A percentile compares a stretch with the other conserved stretches of the same genome.
phyloP scores from a whole-genome alignment of 64 coral and sea anemone species.

The Stichodactyla helianthus region DNA sequence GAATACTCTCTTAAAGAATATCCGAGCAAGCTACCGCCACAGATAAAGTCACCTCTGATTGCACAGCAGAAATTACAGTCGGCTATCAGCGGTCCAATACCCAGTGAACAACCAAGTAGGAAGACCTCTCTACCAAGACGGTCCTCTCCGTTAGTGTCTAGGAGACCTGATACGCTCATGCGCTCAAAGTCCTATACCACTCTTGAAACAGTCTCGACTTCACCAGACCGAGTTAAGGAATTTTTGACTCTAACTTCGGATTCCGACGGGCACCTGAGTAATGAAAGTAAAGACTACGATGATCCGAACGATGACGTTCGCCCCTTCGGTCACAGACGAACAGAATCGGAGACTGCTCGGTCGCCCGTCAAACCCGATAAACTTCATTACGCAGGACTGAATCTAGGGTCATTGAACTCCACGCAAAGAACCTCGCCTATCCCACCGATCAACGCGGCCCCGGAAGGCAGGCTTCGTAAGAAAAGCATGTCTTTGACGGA shows the following conservation, averaged over 20 bases:
- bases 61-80: conserved; percentile 72
- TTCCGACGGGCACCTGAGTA: not conserved
- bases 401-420: not conserved
- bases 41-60: conserved; percentile 78
- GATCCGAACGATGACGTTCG: not conserved
- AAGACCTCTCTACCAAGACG: conserved; percentile 49
- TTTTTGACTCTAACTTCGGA: conserved; percentile 26
- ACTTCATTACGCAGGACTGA: conserved; percentile 39
- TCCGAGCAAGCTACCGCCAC: conserved; percentile 68
- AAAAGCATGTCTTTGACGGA: conserved; percentile 65
- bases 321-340: conserved; percentile 1
- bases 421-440: not conserved
- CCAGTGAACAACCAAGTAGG: conserved; percentile 27
- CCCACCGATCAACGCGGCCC: not conserved
- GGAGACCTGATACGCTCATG: conserved; percentile 41
- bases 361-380: conserved; percentile 70
- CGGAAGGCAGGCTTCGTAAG: not conserved
- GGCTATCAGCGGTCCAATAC: conserved; percentile 43
- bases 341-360: conserved; percentile 47
- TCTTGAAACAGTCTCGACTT: not conserved
- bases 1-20: conserved; percentile 35
- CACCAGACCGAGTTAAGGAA: conserved; percentile 20
- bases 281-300: conserved; percentile 2
- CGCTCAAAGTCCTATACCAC: conserved; percentile 10
- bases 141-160: conserved; percentile 68